phyloP scores from a whole-genome alignment of 2,888 invertebrate genomes.

The Troglohyphantes excavatus region DNA sequence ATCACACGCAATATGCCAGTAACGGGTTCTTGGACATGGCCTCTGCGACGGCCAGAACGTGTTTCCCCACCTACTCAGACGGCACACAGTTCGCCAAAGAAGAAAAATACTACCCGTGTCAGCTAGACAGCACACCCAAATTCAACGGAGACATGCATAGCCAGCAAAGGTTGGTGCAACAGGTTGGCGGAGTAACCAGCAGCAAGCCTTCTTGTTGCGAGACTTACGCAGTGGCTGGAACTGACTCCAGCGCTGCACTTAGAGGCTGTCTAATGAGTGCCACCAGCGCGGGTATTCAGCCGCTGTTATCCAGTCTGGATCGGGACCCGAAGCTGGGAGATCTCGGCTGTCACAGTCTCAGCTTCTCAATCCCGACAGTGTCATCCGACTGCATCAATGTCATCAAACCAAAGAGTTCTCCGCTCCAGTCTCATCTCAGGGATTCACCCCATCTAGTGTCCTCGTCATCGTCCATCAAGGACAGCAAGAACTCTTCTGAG shows the following conservation, averaged over 20 bases:
- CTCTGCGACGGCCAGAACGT: constrained; percentile 84
- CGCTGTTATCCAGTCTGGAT: constrained; percentile 83
- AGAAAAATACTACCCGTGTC: constrained; percentile 86
- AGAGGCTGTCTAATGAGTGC: constrained; percentile 79
- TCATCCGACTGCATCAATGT: constrained; percentile 78
- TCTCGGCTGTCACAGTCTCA: constrained; percentile 68
- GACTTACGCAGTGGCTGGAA: constrained; percentile 65
- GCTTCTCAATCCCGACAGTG: constrained; percentile 79
- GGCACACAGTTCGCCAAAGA: constrained; percentile 79
- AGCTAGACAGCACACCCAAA: constrained; percentile 84
- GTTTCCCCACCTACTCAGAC: constrained; percentile 75
- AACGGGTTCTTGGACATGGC: constrained; percentile 93
- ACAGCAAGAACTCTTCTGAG: constrained; percentile 61
- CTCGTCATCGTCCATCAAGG: too few relatives aligned
- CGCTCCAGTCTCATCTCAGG: constrained; percentile 73
- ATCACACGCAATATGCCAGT: constrained; percentile 81
- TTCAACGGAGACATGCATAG: constrained; percentile 79
- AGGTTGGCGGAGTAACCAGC: constrained; percentile 39
- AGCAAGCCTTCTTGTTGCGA: constrained; percentile 79
- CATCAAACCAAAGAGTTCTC: constrained; percentile 76
- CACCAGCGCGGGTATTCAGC: constrained; percentile 79
- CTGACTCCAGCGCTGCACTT: constrained; percentile 67
- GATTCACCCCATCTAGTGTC: constrained; percentile 62
- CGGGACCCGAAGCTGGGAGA: constrained; percentile 73
- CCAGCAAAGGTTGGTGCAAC: constrained; percentile 67